Percentiles rank a stretch among this genome's conserved stretches.
Evolutionary conservation across 64 coral and sea anemone species (phyloP).

Genomic region (Actinia tenebrosa): DNA sequence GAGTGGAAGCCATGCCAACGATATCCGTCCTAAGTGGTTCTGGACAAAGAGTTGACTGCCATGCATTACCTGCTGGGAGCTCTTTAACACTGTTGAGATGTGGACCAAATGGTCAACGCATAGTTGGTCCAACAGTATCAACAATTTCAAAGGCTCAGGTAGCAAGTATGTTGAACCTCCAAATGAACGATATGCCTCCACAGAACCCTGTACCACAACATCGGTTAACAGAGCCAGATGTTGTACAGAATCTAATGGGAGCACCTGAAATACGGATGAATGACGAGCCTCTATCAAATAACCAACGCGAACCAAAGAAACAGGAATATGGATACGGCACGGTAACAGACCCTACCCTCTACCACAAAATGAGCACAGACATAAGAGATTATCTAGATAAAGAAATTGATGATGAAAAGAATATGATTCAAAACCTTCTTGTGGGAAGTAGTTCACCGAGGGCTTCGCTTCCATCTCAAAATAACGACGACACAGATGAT

Average conservation of each 20-base stretch:
- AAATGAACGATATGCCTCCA: not conserved
- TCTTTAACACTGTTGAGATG: slow-evolving; percentile 5
- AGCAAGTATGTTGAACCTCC: not conserved
- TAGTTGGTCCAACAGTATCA: not conserved
- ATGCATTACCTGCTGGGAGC: not conserved
- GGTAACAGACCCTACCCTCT: not conserved
- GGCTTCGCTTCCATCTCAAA: not conserved
- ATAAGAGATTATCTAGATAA: slow-evolving; percentile 25
- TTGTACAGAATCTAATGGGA: not conserved
- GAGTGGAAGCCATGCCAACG: not conserved
- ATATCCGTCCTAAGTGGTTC: slow-evolving; percentile 18
- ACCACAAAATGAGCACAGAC: not conserved
- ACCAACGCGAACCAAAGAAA: not conserved
- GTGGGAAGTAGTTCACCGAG: not conserved
- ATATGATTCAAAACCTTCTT: slow-evolving; percentile 21
- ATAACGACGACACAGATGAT: not conserved
- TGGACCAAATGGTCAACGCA: not conserved
- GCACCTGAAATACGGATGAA: slow-evolving; percentile 17
- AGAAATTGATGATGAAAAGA: slow-evolving; percentile 23
- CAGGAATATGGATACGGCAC: slow-evolving; percentile 4
- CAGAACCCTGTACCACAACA: not conserved
- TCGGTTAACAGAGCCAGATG: not conserved
- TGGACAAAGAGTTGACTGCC: slow-evolving; percentile 21
- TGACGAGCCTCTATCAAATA: not conserved
- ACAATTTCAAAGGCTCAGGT: not conserved